A percentile compares a stretch with the other conserved stretches of the same genome.
Conservation (phyloP, 2,888 invertebrate genomes). For the Ochlodes sylvanus region DNA sequence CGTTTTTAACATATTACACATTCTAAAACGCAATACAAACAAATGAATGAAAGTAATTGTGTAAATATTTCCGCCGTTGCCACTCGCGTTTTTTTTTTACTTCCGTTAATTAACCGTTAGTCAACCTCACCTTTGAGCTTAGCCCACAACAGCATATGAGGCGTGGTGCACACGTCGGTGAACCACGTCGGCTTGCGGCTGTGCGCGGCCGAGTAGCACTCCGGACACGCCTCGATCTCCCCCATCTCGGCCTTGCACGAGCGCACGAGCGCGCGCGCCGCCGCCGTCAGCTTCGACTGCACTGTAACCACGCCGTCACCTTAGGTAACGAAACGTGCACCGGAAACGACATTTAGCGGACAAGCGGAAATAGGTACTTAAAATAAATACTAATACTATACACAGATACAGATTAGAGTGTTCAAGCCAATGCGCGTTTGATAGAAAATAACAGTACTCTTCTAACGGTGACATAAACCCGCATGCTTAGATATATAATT, state of each 20-base stretch:
- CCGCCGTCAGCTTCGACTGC: constrained; percentile 90
- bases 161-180: constrained; percentile 94
- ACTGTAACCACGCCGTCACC: constrained; percentile 73
- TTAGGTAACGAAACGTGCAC: constrained; percentile 8
- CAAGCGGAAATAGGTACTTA: constrained; percentile 1
- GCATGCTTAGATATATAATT: neutral
- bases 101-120: too few species aligned
- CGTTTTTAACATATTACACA: too few species aligned
- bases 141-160: constrained; percentile 97
- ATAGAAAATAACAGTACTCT: too few species aligned
- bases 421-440: too few species aligned
- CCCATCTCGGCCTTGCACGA: constrained; percentile 94
- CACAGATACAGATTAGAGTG: neutral
- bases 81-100: too few species aligned
- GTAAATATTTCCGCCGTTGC: too few species aligned
- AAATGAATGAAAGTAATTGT: too few species aligned
- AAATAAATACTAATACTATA: neutral
- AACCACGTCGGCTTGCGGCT: constrained; percentile 94
- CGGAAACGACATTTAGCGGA: constrained; percentile 14
- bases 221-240: constrained; percentile 97
- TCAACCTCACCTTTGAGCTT: constrained; percentile 90
- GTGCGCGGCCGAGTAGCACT: constrained; percentile 95
- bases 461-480: neutral
- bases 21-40: too few species aligned
- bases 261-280: constrained; percentile 92